Evolutionary conservation across 2,113 vertebrate species (phyloP).

Genomic region (Apteryx owenii): DNA sequence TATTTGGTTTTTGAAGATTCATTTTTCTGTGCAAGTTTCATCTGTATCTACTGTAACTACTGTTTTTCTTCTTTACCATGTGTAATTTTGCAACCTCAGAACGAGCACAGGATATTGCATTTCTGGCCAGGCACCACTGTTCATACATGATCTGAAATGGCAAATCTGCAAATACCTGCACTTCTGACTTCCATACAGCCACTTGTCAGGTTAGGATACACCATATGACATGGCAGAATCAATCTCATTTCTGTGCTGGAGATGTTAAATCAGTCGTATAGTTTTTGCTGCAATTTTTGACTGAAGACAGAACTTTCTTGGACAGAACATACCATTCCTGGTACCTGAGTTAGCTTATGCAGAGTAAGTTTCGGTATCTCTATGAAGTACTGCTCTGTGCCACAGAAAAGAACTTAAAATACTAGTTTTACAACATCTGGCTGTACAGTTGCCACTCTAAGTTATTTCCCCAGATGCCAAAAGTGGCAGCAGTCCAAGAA

Average conservation of each 20-base stretch:
- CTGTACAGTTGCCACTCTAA: conserved; percentile 24
- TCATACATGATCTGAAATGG: conserved; percentile 38
- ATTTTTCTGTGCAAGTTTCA: neutral
- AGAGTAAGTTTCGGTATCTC: neutral
- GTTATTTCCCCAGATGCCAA: conserved; percentile 53
- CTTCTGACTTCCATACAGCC: conserved; percentile 12
- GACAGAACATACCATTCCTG: neutral
- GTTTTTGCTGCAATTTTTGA: neutral
- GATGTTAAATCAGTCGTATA: neutral
- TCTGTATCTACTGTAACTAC: neutral
- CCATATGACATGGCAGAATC: conserved; percentile 16
- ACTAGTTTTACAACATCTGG: conserved; percentile 44
- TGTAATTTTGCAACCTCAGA: neutral
- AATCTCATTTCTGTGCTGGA: neutral
- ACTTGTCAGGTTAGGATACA: neutral
- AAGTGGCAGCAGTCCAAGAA: conserved; percentile 52
- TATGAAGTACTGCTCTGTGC: neutral
- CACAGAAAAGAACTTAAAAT: neutral
- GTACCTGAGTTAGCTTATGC: neutral
- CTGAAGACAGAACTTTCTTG: neutral
- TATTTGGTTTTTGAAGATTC: neutral
- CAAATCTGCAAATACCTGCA: conserved; percentile 44
- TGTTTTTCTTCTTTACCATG: neutral
- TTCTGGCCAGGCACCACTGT: neutral
- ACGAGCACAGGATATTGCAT: neutral